Evolutionary conservation across 2,113 vertebrate genomes (phyloP), one percentile per base, ranked within the genome.

Genomic region (Cyprinus carpio): DNA sequence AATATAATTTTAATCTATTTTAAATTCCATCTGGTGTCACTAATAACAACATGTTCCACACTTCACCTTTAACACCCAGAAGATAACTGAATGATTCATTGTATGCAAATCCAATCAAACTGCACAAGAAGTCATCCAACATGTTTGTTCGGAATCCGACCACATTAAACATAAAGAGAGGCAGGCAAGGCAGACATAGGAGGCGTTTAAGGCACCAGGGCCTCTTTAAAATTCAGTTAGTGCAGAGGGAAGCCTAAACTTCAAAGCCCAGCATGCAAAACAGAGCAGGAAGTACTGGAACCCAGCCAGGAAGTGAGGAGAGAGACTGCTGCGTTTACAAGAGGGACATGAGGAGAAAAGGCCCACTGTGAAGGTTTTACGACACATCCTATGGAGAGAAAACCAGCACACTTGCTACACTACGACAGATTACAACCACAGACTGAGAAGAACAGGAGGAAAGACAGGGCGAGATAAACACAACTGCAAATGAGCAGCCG

Each of bases 211-310:
- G 64, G 81, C 69, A 75, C 37, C 34, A 11, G 71, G 76, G 31
- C 54, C 71, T 54, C 51, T 87, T 76, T 85, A 25, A 84, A 85
- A 85, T 43, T 54, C 16, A 49, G 64, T 89, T 83, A 64, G 82
- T 75, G 43, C 81, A 80, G 81, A 77, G 54, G 85, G 84, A 87
- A 75, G 81, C 58, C 72, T 67, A 81, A 79, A 87, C 89, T 62
- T 88, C 81, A 90, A 85, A 88, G 84, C 67, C 34, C 18, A 60
- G 85, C 88, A 88, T 85, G 89, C 89, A 87, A 81, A 89, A 84
- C 78, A 80, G 76, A 83, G 43, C 71, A 87, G 80, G 83, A 80
- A 84, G 77, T 77, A 82, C 76, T 87, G 83, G 87, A 87, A 40
- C 43, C 56, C 64, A 75, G 81, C 85, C 86, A 89, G 80, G 67